Evolutionary conservation across 1,140 invertebrate genomes (phyloP).

Genomic region (Habropoda laboriosa): DNA sequence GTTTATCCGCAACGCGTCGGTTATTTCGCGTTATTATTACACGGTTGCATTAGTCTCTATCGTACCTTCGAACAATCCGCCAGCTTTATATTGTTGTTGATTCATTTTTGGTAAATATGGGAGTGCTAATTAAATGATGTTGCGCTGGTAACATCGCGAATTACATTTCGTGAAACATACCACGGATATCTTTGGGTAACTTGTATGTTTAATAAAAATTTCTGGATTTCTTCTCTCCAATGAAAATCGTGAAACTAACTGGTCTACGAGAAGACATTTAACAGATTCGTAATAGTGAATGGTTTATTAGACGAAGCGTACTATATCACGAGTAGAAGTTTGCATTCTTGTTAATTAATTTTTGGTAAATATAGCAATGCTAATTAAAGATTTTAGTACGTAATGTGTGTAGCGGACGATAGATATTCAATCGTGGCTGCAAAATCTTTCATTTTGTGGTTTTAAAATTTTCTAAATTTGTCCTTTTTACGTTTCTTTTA

Average conservation of each 20-base stretch:
- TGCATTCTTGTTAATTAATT: neutral
- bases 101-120: neutral
- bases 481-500: too few relatives aligned
- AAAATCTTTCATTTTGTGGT: too few relatives aligned
- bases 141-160: neutral
- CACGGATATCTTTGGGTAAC: neutral
- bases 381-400: too few relatives aligned
- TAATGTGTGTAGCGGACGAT: too few relatives aligned
- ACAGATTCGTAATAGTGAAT: neutral
- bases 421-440: too few relatives aligned
- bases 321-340: too few relatives aligned
- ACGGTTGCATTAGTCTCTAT: neutral
- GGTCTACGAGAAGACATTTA: too few relatives aligned
- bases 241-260: neutral
- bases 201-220: neutral
- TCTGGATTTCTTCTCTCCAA: neutral
- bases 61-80: neutral
- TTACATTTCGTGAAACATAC: neutral
- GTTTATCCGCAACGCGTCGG: neutral
- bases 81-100: neutral
- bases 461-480: too few relatives aligned
- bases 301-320: neutral
- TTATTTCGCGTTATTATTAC: neutral
- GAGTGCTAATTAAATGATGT: neutral
- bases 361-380: neutral